Conservation (phyloP, 2,888 invertebrate species). For the Sphaerophoria rueppellii region DNA sequence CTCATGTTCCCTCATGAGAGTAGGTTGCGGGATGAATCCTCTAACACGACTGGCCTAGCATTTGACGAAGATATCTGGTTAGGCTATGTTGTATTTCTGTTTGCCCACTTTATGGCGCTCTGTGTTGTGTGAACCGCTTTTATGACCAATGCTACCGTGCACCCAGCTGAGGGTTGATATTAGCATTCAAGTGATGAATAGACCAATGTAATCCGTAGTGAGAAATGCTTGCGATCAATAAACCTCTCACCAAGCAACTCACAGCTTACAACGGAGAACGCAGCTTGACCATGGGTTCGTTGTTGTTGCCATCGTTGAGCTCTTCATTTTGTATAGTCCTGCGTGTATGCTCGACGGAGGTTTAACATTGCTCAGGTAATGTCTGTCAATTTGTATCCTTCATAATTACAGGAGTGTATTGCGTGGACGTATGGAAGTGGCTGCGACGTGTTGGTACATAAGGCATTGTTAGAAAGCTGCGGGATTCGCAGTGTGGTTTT, state of each 20-base stretch:
- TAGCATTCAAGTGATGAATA: constrained; percentile 64
- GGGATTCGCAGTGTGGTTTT: constrained; percentile 38
- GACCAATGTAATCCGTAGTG: constrained; percentile 65
- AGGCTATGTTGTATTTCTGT: constrained; percentile 48
- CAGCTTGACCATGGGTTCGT: constrained; percentile 15
- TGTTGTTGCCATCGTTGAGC: constrained; percentile 41
- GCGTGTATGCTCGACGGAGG: constrained; percentile 46
- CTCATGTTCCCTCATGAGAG: constrained; percentile 50
- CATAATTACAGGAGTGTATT: constrained; percentile 67
- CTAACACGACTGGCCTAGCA: neutral
- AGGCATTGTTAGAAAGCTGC: constrained; percentile 12
- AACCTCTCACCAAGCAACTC: constrained; percentile 67
- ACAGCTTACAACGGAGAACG: constrained; percentile 4
- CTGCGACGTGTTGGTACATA: neutral
- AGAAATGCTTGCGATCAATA: constrained; percentile 69
- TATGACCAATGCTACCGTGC: constrained; percentile 53
- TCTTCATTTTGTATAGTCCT: constrained; percentile 62
- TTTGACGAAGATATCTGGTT: constrained; percentile 61
- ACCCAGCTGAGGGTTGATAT: constrained; percentile 67
- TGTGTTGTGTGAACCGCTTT: neutral
- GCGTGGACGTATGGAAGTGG: constrained; percentile 33
- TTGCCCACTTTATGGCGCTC: constrained; percentile 33
- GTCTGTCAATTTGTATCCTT: constrained; percentile 72
- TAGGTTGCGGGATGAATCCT: constrained; percentile 43
- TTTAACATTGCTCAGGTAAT: constrained; percentile 64